Percentiles rank a stretch among this genome's conserved stretches.
Conservation (phyloP, 2,113 vertebrate genomes). For the Dunckerocampus dactyliophorus region DNA sequence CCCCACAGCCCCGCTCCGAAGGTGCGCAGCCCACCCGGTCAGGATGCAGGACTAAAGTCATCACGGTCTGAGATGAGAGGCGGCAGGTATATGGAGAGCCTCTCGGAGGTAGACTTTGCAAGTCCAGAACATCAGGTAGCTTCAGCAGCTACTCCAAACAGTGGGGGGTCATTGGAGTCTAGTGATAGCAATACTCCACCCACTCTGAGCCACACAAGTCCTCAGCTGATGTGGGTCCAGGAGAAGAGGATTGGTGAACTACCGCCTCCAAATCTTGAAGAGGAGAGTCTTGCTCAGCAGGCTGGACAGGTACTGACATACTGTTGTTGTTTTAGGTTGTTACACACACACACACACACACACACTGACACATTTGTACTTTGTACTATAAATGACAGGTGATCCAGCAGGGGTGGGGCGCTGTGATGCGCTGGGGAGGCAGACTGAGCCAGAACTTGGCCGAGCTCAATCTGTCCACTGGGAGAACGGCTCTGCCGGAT, state of each 20-base stretch:
- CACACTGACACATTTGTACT: background rate
- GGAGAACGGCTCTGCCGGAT: constrained; percentile 24
- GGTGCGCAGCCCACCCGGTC: constrained; percentile 40
- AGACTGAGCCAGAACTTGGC: constrained; percentile 73
- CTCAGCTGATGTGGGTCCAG: constrained; percentile 66
- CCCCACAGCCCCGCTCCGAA: constrained; percentile 53
- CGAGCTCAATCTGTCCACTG: constrained; percentile 46
- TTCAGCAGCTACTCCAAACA: constrained; percentile 20
- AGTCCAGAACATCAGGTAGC: constrained; percentile 31
- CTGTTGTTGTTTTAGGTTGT: background rate
- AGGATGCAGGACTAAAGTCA: constrained; percentile 36
- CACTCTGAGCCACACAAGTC: constrained; percentile 33
- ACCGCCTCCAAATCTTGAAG: constrained; percentile 41
- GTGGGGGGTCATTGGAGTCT: constrained; percentile 12
- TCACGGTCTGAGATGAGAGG: constrained; percentile 22
- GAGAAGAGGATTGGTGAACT: constrained; percentile 57
- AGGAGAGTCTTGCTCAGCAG: constrained; percentile 59
- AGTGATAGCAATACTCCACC: constrained; percentile 18
- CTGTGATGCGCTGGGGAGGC: constrained; percentile 79
- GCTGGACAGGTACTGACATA: constrained; percentile 65
- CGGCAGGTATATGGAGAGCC: constrained; percentile 49
- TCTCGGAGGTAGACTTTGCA: constrained; percentile 53
- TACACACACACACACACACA: no score
- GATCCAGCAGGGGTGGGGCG: constrained; percentile 84
- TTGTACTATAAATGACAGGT: constrained; percentile 39